A percentile compares a stretch with the other conserved stretches of the same genome.
phyloP scores from a whole-genome alignment of 2,113 vertebrate genomes.

The Sterrhoptilus dennistouni region DNA sequence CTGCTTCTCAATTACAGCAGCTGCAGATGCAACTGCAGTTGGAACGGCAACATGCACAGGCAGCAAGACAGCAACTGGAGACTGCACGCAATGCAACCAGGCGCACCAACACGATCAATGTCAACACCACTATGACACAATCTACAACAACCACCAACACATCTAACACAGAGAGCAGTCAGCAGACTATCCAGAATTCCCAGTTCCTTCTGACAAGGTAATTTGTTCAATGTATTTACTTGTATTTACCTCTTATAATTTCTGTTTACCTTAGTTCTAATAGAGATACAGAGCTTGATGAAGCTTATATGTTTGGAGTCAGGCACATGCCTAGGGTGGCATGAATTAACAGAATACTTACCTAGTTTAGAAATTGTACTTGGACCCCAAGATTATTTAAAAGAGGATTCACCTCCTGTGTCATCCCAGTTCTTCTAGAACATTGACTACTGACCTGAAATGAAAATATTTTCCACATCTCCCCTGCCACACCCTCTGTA shows the following conservation, averaged over 20 bases:
- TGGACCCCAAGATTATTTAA: neutral
- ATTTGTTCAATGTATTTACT: neutral
- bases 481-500: fast-evolving
- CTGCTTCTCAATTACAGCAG: conserved; percentile 96
- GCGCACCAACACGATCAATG: conserved; percentile 89
- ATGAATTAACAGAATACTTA: neutral
- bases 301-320: neutral
- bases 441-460: neutral
- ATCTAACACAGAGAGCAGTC: conserved; percentile 86
- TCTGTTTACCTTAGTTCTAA: neutral
- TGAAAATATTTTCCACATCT: neutral
- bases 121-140: conserved; percentile 85
- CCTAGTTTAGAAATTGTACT: neutral
- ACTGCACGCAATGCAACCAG: conserved; percentile 90
- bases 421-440: neutral
- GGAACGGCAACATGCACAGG: conserved; percentile 95
- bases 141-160: conserved; percentile 84
- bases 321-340: neutral
- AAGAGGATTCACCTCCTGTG: neutral
- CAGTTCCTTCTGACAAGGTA: conserved; percentile 98
- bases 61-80: conserved; percentile 94
- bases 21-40: conserved; percentile 99
- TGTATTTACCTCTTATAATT: neutral
- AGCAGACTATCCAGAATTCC: conserved; percentile 88
- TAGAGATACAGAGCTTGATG: neutral